These are phyloP conservation scores for Vireo griseus DNA, from an alignment of 2,797 vertebrate genomes.

Conservation along the genomic window DNA sequence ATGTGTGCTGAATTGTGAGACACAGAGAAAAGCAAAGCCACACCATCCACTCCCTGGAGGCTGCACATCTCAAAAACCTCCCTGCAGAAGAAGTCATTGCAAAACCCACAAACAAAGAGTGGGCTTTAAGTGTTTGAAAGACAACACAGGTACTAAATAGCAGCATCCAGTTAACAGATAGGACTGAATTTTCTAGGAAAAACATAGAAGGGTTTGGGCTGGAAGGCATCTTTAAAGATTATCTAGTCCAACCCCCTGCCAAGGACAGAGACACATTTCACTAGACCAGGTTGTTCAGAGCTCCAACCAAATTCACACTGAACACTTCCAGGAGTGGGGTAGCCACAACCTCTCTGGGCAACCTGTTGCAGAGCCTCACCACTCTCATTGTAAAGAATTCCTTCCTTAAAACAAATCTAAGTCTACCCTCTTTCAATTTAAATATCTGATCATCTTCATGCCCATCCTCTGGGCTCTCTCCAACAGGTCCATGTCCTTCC, in stretches of 20 bases:
- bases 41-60: not conserved
- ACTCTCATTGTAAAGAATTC: not conserved
- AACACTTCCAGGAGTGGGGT: not conserved
- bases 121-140: not conserved
- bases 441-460: not conserved
- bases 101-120: not conserved
- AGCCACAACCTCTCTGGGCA: not conserved
- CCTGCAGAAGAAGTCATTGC: not conserved
- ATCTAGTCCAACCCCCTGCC: not conserved
- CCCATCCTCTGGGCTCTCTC: rapidly evolving
- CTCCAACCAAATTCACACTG: not conserved
- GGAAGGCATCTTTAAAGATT: not conserved
- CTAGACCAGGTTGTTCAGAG: not conserved
- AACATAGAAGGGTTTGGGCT: not conserved
- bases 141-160: not conserved
- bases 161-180: not conserved
- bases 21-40: not conserved
- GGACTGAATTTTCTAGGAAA: not conserved
- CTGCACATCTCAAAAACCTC: not conserved
- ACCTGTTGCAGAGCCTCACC: not conserved
- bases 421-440: not conserved
- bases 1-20: not conserved
- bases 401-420: not conserved
- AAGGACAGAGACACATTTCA: not conserved
- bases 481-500: not conserved